Conservation (phyloP, 1,140 invertebrate species). For the Globodera rostochiensis region DNA sequence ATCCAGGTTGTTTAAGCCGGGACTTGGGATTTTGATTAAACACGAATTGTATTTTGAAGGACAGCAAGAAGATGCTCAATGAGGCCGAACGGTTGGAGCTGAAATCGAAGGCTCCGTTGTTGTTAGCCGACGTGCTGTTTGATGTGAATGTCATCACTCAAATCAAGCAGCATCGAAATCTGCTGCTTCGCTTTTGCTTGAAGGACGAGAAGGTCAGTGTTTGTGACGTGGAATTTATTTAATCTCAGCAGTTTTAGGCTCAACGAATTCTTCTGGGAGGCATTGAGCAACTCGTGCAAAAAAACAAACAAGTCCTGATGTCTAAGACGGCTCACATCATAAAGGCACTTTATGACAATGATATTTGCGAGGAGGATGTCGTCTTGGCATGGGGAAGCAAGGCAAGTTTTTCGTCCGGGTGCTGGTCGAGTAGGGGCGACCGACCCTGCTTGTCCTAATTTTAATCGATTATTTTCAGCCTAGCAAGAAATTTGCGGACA, state of each 20-base stretch:
- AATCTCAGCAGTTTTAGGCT: slow-evolving; percentile 76
- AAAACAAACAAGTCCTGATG: slow-evolving; percentile 77
- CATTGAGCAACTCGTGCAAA: slow-evolving; percentile 86
- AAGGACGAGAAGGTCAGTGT: slow-evolving; percentile 53
- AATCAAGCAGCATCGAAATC: slow-evolving; percentile 68
- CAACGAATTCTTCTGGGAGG: slow-evolving; percentile 93
- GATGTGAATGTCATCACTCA: slow-evolving; percentile 81
- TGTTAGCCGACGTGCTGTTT: slow-evolving; percentile 89
- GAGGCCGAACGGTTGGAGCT: slow-evolving; percentile 95
- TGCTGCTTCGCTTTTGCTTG: slow-evolving; percentile 69
- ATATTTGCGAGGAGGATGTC: slow-evolving; percentile 90
- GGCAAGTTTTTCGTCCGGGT: slow-evolving; percentile 68
- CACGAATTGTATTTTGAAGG: slow-evolving; percentile 39
- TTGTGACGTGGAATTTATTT: slow-evolving; percentile 10
- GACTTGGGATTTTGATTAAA: neutral
- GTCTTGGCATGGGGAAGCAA: slow-evolving; percentile 92
- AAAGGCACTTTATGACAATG: slow-evolving; percentile 88
- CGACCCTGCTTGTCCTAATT: neutral
- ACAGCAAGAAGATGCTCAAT: slow-evolving; percentile 81
- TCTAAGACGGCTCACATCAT: slow-evolving; percentile 85
- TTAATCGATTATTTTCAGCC: slow-evolving; percentile 64
- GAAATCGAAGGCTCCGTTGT: slow-evolving; percentile 86
- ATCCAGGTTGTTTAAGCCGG: slow-evolving; percentile 68
- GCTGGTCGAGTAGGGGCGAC: neutral
- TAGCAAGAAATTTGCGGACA: slow-evolving; percentile 86